phyloP scores from a whole-genome alignment of 2,888 invertebrate species.

The Hyposoter dolosus region DNA sequence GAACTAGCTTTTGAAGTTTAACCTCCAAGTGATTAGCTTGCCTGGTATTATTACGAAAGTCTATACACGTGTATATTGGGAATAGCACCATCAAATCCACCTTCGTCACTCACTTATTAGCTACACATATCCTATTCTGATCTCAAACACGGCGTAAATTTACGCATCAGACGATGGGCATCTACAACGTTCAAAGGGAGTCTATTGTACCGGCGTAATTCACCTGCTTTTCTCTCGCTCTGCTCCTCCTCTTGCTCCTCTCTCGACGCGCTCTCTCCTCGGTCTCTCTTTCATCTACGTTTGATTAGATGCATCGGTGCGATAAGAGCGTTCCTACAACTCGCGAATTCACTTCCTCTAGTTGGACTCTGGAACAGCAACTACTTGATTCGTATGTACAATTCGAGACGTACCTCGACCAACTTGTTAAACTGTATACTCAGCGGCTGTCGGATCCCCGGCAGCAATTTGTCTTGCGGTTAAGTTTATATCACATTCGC shows the following conservation, averaged over 20 bases:
- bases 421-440: slow-evolving; percentile 37
- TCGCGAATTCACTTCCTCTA: slow-evolving; percentile 44
- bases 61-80: not conserved
- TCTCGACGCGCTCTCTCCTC: not conserved
- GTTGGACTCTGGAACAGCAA: slow-evolving; percentile 33
- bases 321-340: slow-evolving; percentile 32
- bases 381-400: slow-evolving; percentile 45
- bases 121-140: slow-evolving; percentile 48
- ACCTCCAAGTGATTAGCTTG: not conserved
- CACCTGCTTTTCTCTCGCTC: not conserved
- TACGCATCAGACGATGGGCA: slow-evolving; percentile 64
- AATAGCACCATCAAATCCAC: not conserved
- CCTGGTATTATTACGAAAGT: not conserved
- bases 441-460: slow-evolving; percentile 14
- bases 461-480: slow-evolving; percentile 42
- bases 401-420: slow-evolving; percentile 21
- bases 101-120: slow-evolving; percentile 32
- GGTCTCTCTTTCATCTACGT: slow-evolving; percentile 17
- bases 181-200: slow-evolving; percentile 70
- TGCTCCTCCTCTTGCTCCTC: slow-evolving; percentile 3
- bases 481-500: slow-evolving; percentile 22
- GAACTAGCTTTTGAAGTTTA: not conserved
- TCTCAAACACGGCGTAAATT: slow-evolving; percentile 62
- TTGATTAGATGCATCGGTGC: slow-evolving; percentile 58
- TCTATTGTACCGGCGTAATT: slow-evolving; percentile 39